phyloP scores from a whole-genome alignment of 1,140 invertebrate species.

The Neodiprion fabricii region DNA sequence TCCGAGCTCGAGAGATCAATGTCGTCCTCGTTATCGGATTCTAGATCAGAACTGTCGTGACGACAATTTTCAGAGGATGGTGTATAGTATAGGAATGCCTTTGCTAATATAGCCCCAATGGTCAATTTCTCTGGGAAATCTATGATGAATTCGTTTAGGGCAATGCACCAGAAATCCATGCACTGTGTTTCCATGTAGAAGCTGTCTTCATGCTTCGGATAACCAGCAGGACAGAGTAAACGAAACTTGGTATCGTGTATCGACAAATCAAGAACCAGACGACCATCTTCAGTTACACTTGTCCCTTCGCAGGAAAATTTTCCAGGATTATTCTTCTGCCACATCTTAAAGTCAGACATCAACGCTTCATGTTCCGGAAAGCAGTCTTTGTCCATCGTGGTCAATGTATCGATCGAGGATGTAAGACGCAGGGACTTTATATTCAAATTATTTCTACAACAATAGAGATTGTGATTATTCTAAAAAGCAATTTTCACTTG shows the following conservation, averaged over 20 bases:
- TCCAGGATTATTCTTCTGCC: background rate
- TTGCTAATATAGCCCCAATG: conserved; percentile 18
- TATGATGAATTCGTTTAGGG: conserved; percentile 43
- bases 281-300: background rate
- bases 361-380: background rate
- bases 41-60: conserved; percentile 18
- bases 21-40: conserved; percentile 20
- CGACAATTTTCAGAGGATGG: conserved; percentile 8
- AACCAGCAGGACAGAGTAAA: conserved; percentile 21
- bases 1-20: conserved; percentile 24
- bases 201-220: conserved; percentile 34
- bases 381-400: background rate
- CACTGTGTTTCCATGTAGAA: conserved; percentile 43
- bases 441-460: background rate
- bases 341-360: background rate
- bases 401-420: too few species aligned
- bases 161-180: conserved; percentile 41
- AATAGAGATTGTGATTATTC: too few species aligned
- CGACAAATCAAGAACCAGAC: background rate
- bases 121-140: conserved; percentile 20
- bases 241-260: conserved; percentile 9
- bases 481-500: too few species aligned
- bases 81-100: conserved; percentile 17
- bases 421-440: background rate
- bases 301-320: background rate